Evolutionary conservation across 2,888 invertebrate genomes (phyloP).

Genomic region (Caenorhabditis sinica): DNA sequence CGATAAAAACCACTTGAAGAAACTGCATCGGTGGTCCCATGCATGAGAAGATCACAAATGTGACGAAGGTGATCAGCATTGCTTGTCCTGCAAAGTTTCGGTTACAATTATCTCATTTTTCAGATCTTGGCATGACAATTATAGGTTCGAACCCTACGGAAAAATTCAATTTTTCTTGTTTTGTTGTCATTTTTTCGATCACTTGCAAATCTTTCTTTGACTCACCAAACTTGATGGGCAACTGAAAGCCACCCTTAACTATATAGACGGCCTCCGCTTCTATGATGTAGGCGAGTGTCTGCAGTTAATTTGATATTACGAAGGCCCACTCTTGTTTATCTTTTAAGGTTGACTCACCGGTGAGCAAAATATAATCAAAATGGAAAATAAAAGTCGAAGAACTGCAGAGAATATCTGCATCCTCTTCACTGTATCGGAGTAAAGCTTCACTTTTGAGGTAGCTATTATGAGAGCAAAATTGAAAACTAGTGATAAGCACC

Average conservation of each 20-base stretch:
- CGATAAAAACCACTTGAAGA: slow-evolving; percentile 46
- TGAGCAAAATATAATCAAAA: slow-evolving; percentile 33
- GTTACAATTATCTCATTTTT: neutral
- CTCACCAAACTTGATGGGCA: slow-evolving; percentile 43
- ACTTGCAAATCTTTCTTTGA: neutral
- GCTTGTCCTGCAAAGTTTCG: slow-evolving; percentile 33
- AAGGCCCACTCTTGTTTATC: neutral
- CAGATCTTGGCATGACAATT: too few relatives aligned
- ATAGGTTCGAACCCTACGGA: slow-evolving; percentile 71
- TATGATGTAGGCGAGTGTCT: slow-evolving; percentile 58
- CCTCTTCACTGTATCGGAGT: slow-evolving; percentile 40
- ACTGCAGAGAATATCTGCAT: slow-evolving; percentile 35
- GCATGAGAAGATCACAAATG: slow-evolving; percentile 57
- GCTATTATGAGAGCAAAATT: slow-evolving; percentile 39
- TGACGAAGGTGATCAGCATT: slow-evolving; percentile 46
- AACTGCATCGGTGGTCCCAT: slow-evolving; percentile 61
- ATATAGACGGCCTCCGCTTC: slow-evolving; percentile 62
- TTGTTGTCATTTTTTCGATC: neutral
- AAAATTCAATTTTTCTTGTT: neutral
- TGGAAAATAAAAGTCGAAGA: slow-evolving; percentile 49
- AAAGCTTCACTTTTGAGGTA: slow-evolving; percentile 53
- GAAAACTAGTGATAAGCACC: slow-evolving; percentile 34
- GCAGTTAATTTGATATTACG: neutral
- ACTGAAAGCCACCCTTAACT: slow-evolving; percentile 54
- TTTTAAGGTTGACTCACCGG: slow-evolving; percentile 37